phyloP scores from a whole-genome alignment of 2,113 vertebrate species.

The Emydura subglobosa region DNA sequence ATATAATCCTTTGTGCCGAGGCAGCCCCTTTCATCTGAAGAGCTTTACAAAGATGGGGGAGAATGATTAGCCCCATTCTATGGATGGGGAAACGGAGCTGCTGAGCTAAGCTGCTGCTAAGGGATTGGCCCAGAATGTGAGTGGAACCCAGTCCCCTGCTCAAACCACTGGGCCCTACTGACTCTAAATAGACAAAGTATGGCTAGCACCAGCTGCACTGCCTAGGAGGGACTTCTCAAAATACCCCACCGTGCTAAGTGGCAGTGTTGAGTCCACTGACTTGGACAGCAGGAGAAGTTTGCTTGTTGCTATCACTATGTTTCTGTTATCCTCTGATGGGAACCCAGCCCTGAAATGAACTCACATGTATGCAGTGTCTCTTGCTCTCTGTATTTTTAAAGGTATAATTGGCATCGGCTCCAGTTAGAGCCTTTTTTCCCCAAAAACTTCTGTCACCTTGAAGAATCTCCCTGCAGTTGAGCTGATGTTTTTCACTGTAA shows the following conservation, averaged over 20 bases:
- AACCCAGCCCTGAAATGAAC: background rate
- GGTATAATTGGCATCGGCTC: conserved; percentile 57
- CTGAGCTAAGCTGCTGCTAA: background rate
- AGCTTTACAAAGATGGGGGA: background rate
- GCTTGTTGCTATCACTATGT: background rate
- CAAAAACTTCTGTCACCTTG: conserved; percentile 57
- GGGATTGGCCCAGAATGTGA: background rate
- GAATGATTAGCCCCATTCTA: background rate
- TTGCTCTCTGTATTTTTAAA: conserved; percentile 6
- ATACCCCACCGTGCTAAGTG: background rate
- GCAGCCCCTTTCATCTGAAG: background rate
- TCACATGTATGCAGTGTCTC: background rate
- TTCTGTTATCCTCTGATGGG: background rate
- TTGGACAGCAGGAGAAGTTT: background rate
- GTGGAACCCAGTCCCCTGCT: background rate
- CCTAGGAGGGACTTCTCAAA: background rate
- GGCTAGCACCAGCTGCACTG: too few species aligned
- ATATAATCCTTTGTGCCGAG: too few species aligned
- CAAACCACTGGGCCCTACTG: background rate
- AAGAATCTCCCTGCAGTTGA: conserved; percentile 51
- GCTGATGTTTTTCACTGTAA: conserved; percentile 37
- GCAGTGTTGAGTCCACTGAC: background rate
- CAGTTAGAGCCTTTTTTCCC: conserved; percentile 30
- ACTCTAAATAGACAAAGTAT: background rate
- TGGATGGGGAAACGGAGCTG: background rate